Evolutionary conservation across 2,888 invertebrate species (phyloP).

Genomic region (Diplazon laetatorius): DNA sequence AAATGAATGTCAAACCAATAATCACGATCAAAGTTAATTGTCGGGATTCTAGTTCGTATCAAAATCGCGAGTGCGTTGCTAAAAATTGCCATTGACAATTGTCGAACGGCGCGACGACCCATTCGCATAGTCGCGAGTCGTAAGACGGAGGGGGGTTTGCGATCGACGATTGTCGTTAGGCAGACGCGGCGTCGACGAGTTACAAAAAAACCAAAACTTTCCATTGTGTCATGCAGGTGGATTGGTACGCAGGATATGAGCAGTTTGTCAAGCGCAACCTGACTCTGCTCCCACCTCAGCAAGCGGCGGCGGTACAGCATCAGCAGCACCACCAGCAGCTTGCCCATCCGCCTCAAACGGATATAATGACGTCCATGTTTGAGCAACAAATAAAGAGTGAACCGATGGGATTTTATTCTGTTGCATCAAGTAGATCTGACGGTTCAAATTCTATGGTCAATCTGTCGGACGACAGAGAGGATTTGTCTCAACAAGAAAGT

Average conservation of each 20-base stretch:
- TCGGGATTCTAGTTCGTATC: too few relatives aligned
- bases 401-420: constrained; percentile 86
- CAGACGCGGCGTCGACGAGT: too few relatives aligned
- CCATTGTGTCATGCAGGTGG: constrained; percentile 77
- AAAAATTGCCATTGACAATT: too few relatives aligned
- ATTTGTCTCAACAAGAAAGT: constrained; percentile 80
- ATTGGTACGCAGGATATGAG: constrained; percentile 83
- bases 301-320: constrained; percentile 69
- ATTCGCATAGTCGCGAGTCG: too few relatives aligned
- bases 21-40: neutral
- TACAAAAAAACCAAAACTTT: too few relatives aligned
- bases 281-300: constrained; percentile 82
- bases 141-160: too few relatives aligned
- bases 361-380: constrained; percentile 85
- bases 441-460: constrained; percentile 82
- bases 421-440: constrained; percentile 81
- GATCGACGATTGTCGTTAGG: too few relatives aligned
- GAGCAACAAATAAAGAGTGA: constrained; percentile 89
- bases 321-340: constrained; percentile 69
- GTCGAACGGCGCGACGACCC: too few relatives aligned
- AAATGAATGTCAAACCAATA: constrained; percentile 79
- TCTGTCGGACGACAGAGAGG: constrained; percentile 80
- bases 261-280: constrained; percentile 83
- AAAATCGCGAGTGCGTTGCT: neutral
- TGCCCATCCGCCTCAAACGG: constrained; percentile 73